Evolutionary conservation across 2,888 invertebrate genomes (phyloP).

Genomic region (Plagodis pulveraria): DNA sequence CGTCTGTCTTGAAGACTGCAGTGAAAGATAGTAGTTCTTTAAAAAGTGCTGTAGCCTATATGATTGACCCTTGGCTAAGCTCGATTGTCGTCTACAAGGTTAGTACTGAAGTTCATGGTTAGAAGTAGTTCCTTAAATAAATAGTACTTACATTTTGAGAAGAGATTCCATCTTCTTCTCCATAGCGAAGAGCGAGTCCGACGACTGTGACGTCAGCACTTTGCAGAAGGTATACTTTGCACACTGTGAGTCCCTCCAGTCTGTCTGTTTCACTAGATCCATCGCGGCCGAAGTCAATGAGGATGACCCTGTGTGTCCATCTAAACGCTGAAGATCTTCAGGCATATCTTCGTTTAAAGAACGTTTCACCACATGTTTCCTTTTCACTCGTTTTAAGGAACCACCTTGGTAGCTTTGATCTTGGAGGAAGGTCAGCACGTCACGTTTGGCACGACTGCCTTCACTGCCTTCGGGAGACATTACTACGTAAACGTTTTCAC

Average conservation of each 20-base stretch:
- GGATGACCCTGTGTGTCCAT: conserved; percentile 54
- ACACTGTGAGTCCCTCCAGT: conserved; percentile 91
- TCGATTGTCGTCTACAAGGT: no score
- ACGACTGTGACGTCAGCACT: conserved; percentile 88
- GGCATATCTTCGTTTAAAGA: conserved; percentile 70
- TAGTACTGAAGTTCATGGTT: background rate
- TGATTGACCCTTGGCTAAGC: no score
- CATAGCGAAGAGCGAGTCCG: conserved; percentile 89
- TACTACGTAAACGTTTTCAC: conserved; percentile 81
- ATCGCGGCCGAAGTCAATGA: conserved; percentile 72
- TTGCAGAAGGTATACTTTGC: conserved; percentile 92
- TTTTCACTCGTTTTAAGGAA: conserved; percentile 55
- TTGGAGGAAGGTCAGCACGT: conserved; percentile 55
- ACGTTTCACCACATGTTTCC: conserved; percentile 61
- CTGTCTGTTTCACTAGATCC: conserved; percentile 79
- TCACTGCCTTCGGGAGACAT: conserved; percentile 74
- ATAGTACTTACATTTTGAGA: conserved; percentile 88
- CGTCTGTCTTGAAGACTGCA: no score
- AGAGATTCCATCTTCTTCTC: conserved; percentile 92
- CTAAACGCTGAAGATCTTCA: conserved; percentile 72
- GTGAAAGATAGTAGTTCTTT: no score
- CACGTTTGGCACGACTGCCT: conserved; percentile 64
- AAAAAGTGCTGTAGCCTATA: no score
- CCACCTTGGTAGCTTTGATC: conserved; percentile 55
- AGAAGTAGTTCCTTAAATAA: conserved; percentile 1